Base-by-base conservation (phyloP, 2,888 invertebrate genomes). In the Rhyacophila evoluta region DNA sequence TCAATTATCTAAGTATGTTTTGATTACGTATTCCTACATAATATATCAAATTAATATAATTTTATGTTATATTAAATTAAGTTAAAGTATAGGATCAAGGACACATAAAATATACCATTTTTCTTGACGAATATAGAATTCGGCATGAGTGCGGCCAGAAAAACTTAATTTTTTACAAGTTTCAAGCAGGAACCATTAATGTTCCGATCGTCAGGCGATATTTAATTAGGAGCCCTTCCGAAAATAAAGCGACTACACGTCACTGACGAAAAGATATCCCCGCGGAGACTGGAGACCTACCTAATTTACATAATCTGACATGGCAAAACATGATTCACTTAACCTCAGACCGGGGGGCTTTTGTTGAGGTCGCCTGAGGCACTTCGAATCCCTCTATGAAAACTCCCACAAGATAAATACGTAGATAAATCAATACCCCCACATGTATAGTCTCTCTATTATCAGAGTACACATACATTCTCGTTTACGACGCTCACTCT, bases 241-340 rank as follows among this genome's bases (percentile, higher is more conserved):
- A 55, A 25, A 55, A 19, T 3, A 6, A 0, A 55, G 25, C 55
- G 19, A 8, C 10, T 12, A 10, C 19, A 55, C 55, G 55, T 25
- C 55, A 55, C 55, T 25, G 55, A 1, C 2, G 55, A 12, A 19
- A 55, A 25, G 55, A 19, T 25, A 55, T 55, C 25, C 55, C 55
- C 8, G 25, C 10, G 8, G 8, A 55, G 55, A 10, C 15, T 2
- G 55, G 55, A 19, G 12, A 55, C 15, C 55, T 12, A 55, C 15
- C 55, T 55, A 55, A 55, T 55, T 55, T 55, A 55, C 55, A 55
- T 55, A 55, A 55, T 55, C 55, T 55, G 55, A 55, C 55, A 55
- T 55, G 55, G 55, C 55, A 55, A 55, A 55, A 55, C 55, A 55
- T 55, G 55, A 19, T 55, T 55, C 55, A 55, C 55, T 55, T 55